Conservation (phyloP, 2,113 vertebrate genomes). For the Hippocampus zosterae region DNA sequence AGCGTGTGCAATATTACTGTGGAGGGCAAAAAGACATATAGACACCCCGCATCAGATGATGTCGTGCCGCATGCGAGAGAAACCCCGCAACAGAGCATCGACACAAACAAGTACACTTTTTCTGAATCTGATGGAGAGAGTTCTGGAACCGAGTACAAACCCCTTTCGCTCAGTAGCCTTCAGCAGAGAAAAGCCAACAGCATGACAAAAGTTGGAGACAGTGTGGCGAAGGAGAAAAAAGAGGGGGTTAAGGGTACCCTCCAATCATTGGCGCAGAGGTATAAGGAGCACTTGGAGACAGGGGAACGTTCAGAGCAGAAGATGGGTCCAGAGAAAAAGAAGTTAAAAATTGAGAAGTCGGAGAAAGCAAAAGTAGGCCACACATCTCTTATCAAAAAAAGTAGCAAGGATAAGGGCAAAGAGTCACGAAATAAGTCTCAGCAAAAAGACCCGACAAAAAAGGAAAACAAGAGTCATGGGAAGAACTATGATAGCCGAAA, state of each 20-base stretch:
- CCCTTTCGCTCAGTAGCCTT: slow-evolving; percentile 52
- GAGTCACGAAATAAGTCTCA: slow-evolving; percentile 38
- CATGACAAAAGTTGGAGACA: background rate
- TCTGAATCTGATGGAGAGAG: slow-evolving; percentile 84
- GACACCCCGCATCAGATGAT: slow-evolving; percentile 63
- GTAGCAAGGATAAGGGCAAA: slow-evolving; percentile 46
- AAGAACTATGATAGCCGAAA: slow-evolving; percentile 53
- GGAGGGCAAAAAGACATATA: slow-evolving; percentile 37
- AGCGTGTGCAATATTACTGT: slow-evolving; percentile 16
- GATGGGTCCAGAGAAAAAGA: slow-evolving; percentile 52
- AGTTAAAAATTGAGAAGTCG: slow-evolving; percentile 48
- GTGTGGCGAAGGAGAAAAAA: slow-evolving; percentile 36
- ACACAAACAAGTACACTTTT: slow-evolving; percentile 68
- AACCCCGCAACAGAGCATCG: slow-evolving; percentile 37
- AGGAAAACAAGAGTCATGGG: slow-evolving; percentile 64
- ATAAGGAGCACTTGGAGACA: slow-evolving; percentile 24
- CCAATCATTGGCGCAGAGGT: slow-evolving; percentile 60
- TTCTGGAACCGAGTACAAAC: slow-evolving; percentile 67
- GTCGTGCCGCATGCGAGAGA: slow-evolving; percentile 74
- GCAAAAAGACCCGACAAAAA: slow-evolving; percentile 68
- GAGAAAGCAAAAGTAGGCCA: slow-evolving; percentile 44
- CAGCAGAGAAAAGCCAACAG: slow-evolving; percentile 53
- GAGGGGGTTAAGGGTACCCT: slow-evolving; percentile 35
- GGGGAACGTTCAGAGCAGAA: slow-evolving; percentile 25
- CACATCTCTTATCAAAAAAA: slow-evolving; percentile 46